Evolutionary conservation across 2,888 invertebrate species (phyloP).

Genomic region (Mythimna ferrago): DNA sequence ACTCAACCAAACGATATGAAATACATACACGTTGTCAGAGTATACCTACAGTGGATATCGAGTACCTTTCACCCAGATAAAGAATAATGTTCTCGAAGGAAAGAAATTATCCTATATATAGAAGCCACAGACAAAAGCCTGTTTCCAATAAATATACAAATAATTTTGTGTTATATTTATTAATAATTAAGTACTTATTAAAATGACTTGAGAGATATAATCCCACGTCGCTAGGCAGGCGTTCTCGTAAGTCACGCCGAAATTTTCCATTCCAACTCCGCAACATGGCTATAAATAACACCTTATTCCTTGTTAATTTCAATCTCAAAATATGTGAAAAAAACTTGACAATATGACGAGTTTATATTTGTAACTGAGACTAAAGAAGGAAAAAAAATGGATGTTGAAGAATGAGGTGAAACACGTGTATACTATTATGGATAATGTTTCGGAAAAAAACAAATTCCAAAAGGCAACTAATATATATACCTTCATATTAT

Average conservation of each 20-base stretch:
- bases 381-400: background rate
- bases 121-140: background rate
- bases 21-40: no score
- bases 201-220: background rate
- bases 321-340: constrained; percentile 25
- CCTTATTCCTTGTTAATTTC: constrained; percentile 23
- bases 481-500: background rate
- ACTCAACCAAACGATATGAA: no score
- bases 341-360: background rate
- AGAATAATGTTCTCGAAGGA: no score
- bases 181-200: background rate
- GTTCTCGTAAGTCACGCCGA: background rate
- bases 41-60: no score
- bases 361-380: constrained; percentile 5
- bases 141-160: constrained; percentile 4
- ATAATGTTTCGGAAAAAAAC: background rate
- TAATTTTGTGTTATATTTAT: background rate
- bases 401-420: constrained; percentile 1
- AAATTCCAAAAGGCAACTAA: no score
- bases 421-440: background rate
- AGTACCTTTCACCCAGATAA: no score
- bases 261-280: constrained; percentile 13
- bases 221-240: constrained; percentile 32
- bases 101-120: no score
- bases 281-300: constrained; percentile 26